A percentile compares a stretch with the other conserved stretches of the same genome.
These are phyloP conservation scores for Melierax canorus DNA, from an alignment of 2,113 vertebrate genomes.

Conservation along the genomic window DNA sequence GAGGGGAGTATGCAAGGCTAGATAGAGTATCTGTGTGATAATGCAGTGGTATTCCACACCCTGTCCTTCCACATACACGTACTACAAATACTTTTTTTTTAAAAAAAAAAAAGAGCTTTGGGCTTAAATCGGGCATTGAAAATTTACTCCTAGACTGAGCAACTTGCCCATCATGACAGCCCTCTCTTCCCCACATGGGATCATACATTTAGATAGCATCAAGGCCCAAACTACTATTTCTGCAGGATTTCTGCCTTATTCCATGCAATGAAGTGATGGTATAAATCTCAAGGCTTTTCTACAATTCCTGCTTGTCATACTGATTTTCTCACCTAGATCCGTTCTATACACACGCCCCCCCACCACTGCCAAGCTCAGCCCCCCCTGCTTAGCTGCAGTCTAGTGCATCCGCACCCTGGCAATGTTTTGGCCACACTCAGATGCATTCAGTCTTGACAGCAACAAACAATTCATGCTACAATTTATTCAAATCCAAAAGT, in stretches of 20 bases:
- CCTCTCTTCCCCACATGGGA: background rate
- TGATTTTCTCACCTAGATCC: background rate
- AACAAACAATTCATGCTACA: background rate
- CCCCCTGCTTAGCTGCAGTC: background rate
- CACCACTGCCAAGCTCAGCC: background rate
- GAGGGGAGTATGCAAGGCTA: background rate
- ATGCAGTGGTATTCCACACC: background rate
- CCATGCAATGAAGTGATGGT: background rate
- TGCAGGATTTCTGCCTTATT: background rate
- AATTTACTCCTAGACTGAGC: background rate
- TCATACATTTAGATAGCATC: background rate
- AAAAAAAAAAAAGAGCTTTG: background rate
- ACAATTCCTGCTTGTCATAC: background rate
- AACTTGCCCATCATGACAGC: background rate
- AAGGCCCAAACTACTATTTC: background rate
- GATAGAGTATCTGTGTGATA: background rate
- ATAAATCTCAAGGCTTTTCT: background rate
- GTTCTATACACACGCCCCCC: fast-evolving
- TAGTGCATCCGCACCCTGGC: background rate
- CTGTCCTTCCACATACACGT: background rate
- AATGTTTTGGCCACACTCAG: background rate
- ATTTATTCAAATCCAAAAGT: background rate
- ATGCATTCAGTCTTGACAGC: background rate
- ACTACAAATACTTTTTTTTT: too few species aligned
- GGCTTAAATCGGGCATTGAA: background rate